phyloP scores from a whole-genome alignment of 2,888 invertebrate species.

The Exephanes ischioxanthus region DNA sequence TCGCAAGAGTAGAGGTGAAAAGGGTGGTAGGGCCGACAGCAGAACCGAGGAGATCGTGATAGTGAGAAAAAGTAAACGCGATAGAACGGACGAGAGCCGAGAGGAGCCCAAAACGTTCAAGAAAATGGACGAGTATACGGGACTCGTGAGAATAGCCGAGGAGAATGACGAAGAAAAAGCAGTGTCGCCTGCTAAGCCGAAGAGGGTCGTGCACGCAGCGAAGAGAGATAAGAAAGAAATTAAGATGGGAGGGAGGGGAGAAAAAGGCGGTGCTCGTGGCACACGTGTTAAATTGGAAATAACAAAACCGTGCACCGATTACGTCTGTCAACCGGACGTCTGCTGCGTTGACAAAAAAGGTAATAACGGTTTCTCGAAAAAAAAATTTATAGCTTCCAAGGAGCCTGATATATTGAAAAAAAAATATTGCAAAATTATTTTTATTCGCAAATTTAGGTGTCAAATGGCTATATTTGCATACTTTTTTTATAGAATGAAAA shows the following conservation, averaged over 20 bases:
- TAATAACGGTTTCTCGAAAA: constrained; percentile 22
- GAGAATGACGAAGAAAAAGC: constrained; percentile 46
- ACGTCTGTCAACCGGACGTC: constrained; percentile 65
- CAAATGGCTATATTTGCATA: too few relatives aligned
- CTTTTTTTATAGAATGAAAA: too few relatives aligned
- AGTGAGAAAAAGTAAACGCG: constrained; percentile 65
- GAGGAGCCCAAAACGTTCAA: constrained; percentile 29
- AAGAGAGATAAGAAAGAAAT: constrained; percentile 54
- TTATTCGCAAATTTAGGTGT: neutral
- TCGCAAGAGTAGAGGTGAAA: constrained; percentile 52
- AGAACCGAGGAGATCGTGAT: constrained; percentile 71
- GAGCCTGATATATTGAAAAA: neutral
- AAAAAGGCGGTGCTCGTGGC: constrained; percentile 39
- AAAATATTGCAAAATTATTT: neutral
- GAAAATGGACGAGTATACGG: constrained; percentile 47
- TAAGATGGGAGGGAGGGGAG: constrained; percentile 34
- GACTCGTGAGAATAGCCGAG: constrained; percentile 36
- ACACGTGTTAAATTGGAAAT: constrained; percentile 22
- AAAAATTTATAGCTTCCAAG: neutral
- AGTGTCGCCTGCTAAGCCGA: constrained; percentile 42
- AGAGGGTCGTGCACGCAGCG: constrained; percentile 49
- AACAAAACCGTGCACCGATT: constrained; percentile 63
- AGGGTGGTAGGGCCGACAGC: constrained; percentile 40
- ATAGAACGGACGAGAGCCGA: constrained; percentile 13
- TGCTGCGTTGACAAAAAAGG: constrained; percentile 64